Conservation (phyloP, 2,113 vertebrate species). For the Lathamus discolor region DNA sequence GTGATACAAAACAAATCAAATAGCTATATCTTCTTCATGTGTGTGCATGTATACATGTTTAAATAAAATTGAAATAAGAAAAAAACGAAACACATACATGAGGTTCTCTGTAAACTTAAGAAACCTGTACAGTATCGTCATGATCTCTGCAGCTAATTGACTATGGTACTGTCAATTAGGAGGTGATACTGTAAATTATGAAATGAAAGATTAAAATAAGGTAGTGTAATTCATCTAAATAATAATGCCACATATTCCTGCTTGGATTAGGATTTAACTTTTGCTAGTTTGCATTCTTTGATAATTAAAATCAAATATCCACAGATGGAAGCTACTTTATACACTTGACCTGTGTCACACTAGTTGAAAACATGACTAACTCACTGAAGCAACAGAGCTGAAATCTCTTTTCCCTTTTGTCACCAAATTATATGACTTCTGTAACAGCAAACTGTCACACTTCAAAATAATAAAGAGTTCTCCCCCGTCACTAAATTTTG, state of each 20-base stretch:
- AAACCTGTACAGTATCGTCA: not conserved
- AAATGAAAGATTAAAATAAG: not conserved
- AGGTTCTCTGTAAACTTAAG: not conserved
- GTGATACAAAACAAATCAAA: not conserved
- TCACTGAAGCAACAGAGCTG: not conserved
- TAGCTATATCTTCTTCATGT: not conserved
- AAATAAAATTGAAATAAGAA: not conserved
- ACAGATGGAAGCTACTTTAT: constrained; percentile 31
- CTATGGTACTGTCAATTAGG: not conserved
- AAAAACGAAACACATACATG: not conserved
- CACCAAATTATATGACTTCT: constrained; percentile 3
- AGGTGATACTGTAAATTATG: not conserved
- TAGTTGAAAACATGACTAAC: constrained; percentile 15
- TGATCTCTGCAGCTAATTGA: not conserved
- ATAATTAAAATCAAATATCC: constrained; percentile 56
- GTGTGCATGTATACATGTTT: not conserved
- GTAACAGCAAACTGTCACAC: not conserved
- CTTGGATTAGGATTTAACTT: constrained; percentile 32
- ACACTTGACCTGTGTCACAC: constrained; percentile 4
- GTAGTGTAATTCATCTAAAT: not conserved
- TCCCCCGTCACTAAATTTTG: not conserved
- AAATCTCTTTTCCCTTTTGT: constrained; percentile 32
- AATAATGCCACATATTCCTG: not conserved
- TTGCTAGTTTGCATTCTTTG: not conserved
- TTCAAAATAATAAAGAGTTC: not conserved